These are phyloP conservation scores for Kryphioiulus occultus DNA, from an alignment of 2,888 invertebrate species.

Conservation along the genomic window DNA sequence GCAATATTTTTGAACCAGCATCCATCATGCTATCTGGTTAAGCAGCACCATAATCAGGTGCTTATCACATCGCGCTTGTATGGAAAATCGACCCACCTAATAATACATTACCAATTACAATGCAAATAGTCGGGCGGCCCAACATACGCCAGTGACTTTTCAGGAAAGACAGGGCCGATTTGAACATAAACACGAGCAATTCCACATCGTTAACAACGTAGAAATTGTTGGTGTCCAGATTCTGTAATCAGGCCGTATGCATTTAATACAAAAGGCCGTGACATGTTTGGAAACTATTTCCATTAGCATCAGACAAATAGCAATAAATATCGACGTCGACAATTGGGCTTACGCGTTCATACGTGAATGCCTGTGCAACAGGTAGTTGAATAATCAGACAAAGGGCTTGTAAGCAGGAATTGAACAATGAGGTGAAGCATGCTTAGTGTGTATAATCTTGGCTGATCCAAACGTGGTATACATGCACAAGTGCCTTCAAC, in stretches of 20 bases:
- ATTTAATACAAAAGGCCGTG: background rate
- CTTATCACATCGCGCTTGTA: background rate
- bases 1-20: background rate
- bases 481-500: slow-evolving; percentile 51
- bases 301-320: background rate
- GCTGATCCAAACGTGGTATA: background rate
- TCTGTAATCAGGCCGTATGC: slow-evolving; percentile 68
- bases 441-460: background rate
- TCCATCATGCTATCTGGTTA: background rate
- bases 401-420: no score
- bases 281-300: background rate
- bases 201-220: slow-evolving; percentile 98
- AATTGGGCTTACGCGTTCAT: background rate
- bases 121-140: slow-evolving; percentile 93
- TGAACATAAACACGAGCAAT: slow-evolving; percentile 96
- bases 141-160: slow-evolving; percentile 98
- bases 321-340: background rate
- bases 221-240: slow-evolving; percentile 96
- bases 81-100: slow-evolving; percentile 52
- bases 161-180: slow-evolving; percentile 96
- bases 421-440: no score
- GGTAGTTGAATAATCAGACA: no score
- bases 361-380: background rate
- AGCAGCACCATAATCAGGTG: background rate
- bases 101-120: slow-evolving; percentile 61